phyloP scores from a whole-genome alignment of 2,888 invertebrate genomes.

The Proisotoma minuta region DNA sequence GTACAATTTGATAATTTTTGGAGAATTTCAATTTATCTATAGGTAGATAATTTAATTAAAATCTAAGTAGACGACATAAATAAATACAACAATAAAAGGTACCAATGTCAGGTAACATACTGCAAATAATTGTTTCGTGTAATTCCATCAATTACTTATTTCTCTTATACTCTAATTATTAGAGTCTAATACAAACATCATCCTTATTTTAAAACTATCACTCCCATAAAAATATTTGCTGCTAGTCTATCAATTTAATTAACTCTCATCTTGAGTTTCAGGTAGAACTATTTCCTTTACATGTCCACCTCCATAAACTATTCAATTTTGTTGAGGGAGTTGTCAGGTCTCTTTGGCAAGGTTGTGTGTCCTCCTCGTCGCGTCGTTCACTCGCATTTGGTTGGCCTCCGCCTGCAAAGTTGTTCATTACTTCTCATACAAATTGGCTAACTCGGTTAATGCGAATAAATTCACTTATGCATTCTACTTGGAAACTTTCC shows the following conservation, averaged over 20 bases:
- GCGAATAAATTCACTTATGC: no score
- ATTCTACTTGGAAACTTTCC: no score
- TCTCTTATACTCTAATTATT: no score
- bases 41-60: not conserved
- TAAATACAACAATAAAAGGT: no score
- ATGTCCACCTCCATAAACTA: not conserved
- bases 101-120: no score
- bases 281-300: not conserved
- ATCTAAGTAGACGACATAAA: not conserved
- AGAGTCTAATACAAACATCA: no score
- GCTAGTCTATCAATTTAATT: not conserved
- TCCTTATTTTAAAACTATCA: not conserved
- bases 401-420: conserved; percentile 31
- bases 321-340: not conserved
- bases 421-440: no score
- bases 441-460: no score
- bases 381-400: conserved; percentile 30
- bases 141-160: no score
- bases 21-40: no score
- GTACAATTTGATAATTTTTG: no score
- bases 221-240: not conserved
- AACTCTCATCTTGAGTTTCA: not conserved
- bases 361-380: conserved; percentile 30
- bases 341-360: conserved; percentile 5
- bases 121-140: no score